Evolutionary conservation across 2,113 vertebrate genomes (phyloP), one percentile per base, ranked within the genome.

Genomic region (Brienomyrus brachyistius): DNA sequence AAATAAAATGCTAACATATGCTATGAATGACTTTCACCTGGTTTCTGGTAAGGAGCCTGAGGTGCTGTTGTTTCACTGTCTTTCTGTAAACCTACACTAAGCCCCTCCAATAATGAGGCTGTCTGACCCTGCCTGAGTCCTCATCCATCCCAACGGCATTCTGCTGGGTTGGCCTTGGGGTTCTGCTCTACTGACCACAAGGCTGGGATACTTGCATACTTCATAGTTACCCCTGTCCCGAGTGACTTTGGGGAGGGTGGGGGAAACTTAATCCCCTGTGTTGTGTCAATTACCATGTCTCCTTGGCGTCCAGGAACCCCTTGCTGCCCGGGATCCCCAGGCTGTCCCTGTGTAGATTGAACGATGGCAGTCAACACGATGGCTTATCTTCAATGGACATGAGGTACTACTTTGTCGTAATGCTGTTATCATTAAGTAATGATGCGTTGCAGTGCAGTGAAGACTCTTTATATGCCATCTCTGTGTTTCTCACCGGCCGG

Each of bases 231-330:
- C 80, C 31, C 40, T 23, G 19, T 47, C 80, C 40, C 35, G 35
- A 43, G 31, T 43, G 5, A 11, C 54, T 56, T 21, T 21, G 54
- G 19, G 54, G 54, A 56, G 54, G 5, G 5, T 21, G 54, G 19
- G 5, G 54, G 54, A 80, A 35, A 40, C 74, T 31, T 40, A 45
- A 19, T 82, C 35, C 15, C 77, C 43, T 82, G 77, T 82, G 2
- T 43, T 21, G 77, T 40, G 40, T 4, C n/a, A 31, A 70, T 95
- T 92, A 98, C 97, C 96, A 89, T 93, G 89, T 96, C 94, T 10
- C 97, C 97, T 19, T 40, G 85, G 23, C 11, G 93, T 35, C 97
- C 97, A 8, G 95, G 95, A 51, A n/a, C 88, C 4, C 97, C 97
- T 0, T 93, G 94, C 11, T 94, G 90, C 35, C 97, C 97, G 0